These are phyloP conservation scores for Erebia epiphron DNA, from an alignment of 2,888 invertebrate species.

Conservation along the genomic window DNA sequence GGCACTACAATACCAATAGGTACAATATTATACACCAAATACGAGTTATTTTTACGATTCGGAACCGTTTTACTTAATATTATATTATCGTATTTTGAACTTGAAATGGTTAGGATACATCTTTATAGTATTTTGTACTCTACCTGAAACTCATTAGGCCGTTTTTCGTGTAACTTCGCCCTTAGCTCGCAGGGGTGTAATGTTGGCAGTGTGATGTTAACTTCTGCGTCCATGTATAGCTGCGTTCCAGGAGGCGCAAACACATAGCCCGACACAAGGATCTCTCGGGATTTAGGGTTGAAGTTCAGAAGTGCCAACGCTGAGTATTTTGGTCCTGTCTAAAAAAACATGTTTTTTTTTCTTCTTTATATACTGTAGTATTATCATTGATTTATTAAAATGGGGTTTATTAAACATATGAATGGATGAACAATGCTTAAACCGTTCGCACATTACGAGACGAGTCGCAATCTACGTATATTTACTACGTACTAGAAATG, in stretches of 20 bases:
- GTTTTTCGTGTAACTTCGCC: conserved; percentile 86
- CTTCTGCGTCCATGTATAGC: conserved; percentile 86
- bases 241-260: conserved; percentile 87
- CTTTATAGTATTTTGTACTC: conserved; percentile 43
- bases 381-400: too few relatives aligned
- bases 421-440: too few relatives aligned
- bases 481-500: too few relatives aligned
- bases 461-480: too few relatives aligned
- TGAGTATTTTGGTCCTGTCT: conserved; percentile 74
- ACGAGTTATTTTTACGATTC: too few relatives aligned
- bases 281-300: conserved; percentile 72
- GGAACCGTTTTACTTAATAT: too few relatives aligned
- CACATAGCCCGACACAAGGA: conserved; percentile 67
- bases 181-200: conserved; percentile 87
- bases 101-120: background rate
- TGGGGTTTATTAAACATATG: too few relatives aligned
- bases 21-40: too few relatives aligned
- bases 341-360: conserved; percentile 25
- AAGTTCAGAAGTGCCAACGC: conserved; percentile 67
- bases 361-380: too few relatives aligned
- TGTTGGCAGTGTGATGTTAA: conserved; percentile 89
- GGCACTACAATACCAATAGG: too few relatives aligned
- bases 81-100: background rate
- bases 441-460: too few relatives aligned
- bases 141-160: conserved; percentile 87